Evolutionary conservation across 2,797 vertebrate species (phyloP), one percentile per base, ranked within the genome.

Genomic region (Oryzias dopingdopingensis): DNA sequence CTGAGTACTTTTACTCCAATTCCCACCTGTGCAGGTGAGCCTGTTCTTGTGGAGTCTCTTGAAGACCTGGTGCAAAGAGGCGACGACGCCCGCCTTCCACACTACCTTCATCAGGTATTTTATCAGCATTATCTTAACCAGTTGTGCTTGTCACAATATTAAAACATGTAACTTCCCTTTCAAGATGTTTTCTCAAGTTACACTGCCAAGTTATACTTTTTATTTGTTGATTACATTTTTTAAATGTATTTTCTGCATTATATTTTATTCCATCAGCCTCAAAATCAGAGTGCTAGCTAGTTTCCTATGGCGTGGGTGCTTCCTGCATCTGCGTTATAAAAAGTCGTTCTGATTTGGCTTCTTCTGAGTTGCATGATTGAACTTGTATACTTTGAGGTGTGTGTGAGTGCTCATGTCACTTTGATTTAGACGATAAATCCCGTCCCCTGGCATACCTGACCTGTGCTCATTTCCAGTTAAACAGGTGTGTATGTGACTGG

Each of bases 41-140:
- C 56, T 23, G 44, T 56, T 59, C 62, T 79, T 40, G 56, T 82
- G 47, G 65, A 65, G 44, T 79, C 60, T 70, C 80, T 82, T 37
- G 82, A 86, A 47, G 72, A 87, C 47, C 55, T 92, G 66, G 83
- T 80, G 67, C 74, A 86, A 59, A 84, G 73, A 67, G 89, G 86
- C 49, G 92, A 92, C 42, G 86, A 91, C 22, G 43, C 73, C 23
- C 80, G 80, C 56, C 90, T 98, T 56, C 96, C 96, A n/a, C 89
- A 93, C 43, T 91, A 91, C 77, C 94, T 98, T 59, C 96, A 98
- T 83, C 94, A 97, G 96, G 96, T 98, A 84, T 61, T 41, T 37
- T 13, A 5, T n/a, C 6, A 15, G 18, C 3, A 41, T 8, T 32
- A 49, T 53, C 22, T 5, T 47, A 8, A 55, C n/a, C 18, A 22